Base-by-base conservation (phyloP, 1,140 invertebrate genomes). In the Sycophila sp. region DNA sequence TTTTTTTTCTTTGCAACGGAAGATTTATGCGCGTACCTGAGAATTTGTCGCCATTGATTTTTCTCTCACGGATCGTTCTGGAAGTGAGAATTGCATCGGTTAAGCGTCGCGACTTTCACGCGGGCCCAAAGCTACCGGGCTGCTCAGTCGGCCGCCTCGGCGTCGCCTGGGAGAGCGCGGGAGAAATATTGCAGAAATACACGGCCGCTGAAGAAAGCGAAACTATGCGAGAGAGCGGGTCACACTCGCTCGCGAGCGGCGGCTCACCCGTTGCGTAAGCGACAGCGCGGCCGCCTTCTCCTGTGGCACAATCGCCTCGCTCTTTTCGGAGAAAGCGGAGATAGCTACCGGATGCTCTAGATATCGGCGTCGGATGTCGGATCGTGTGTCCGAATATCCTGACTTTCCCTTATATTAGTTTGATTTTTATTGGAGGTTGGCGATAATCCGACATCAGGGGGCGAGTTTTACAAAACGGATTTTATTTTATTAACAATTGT, bases 181-280 rank as follows among this genome's bases (percentile, higher is more conserved):
- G 8, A 5, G 34, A 19, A 17, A 65, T 55, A 42, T 55, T 55
- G 49, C 49, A 65, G 63, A 65, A 65, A 40, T 49, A 22, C 62
- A 11, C 49, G 26, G 7, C 17, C 49, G 32, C 17, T 26, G 30
- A 55, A 66, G 66, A 68, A 68, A 68, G 56, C 66, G 66, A 68
- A 49, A 60, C 64, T 67, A 63, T 63, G 60, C 38, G 36, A 30
- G 58, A 45, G 38, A 62, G 58, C 34, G 19, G 34, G 32, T 38
- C 55, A 38, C 49, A 53, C 26, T 53, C 26, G 49, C 22, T 30
- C 26, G 49, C 13, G 28, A 13, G n/a, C 6, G 49, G 24, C 24
- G 2, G 15, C 53, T 19, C 42, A 15, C 4, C 13, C 15, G 28
- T 64, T 51, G 32, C 32, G 32, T 30, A 38, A 64, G 2, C 19